Conservation (phyloP, 1,140 invertebrate species). For the Drosophila murphyi region DNA sequence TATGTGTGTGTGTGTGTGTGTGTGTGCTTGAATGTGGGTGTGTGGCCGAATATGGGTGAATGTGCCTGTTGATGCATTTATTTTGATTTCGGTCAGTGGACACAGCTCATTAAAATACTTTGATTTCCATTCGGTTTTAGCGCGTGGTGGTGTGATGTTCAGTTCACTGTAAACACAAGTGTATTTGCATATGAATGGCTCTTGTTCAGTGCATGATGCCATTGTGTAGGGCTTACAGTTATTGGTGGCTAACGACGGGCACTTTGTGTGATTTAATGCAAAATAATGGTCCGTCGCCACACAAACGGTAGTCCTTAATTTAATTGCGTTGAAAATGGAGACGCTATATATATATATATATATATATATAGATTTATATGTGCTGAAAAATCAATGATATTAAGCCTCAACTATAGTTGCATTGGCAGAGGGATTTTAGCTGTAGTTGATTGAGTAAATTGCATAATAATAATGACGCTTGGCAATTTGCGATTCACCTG, state of each 20-base stretch:
- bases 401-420: not conserved
- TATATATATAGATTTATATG: too few relatives aligned
- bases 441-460: slow-evolving; percentile 1
- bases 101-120: not conserved
- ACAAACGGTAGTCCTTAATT: slow-evolving; percentile 3
- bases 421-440: not conserved
- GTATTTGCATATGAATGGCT: not conserved
- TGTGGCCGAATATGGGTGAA: not conserved
- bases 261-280: slow-evolving; percentile 1
- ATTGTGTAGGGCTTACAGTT: not conserved
- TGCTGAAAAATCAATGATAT: not conserved
- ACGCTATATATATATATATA: not conserved
- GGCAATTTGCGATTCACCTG: not conserved
- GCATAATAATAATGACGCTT: not conserved
- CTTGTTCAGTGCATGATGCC: not conserved
- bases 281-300: not conserved
- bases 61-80: not conserved
- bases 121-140: not conserved
- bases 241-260: not conserved
- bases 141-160: not conserved
- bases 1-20: too few relatives aligned
- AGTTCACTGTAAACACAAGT: not conserved
- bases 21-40: too few relatives aligned
- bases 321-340: not conserved
- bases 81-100: not conserved